phyloP scores from a whole-genome alignment of 2,888 invertebrate genomes.

The Priapulus caudatus region DNA sequence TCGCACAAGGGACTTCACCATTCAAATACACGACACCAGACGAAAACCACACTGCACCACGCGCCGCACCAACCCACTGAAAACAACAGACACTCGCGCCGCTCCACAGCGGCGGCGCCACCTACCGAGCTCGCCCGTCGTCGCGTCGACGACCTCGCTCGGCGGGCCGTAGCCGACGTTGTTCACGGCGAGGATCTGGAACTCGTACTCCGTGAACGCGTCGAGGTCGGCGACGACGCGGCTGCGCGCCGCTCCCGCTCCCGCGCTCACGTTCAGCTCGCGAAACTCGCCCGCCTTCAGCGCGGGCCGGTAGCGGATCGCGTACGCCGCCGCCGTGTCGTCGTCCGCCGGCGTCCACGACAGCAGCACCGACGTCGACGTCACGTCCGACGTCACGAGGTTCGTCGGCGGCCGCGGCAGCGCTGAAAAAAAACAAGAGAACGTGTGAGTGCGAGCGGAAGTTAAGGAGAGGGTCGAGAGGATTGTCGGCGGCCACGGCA shows the following conservation, averaged over 20 bases:
- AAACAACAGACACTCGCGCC: constrained; percentile 5
- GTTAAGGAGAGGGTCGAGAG: too few species aligned
- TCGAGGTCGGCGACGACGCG: constrained; percentile 61
- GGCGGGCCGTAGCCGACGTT: constrained; percentile 82
- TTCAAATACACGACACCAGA: constrained; percentile 4
- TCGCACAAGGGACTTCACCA: too few species aligned
- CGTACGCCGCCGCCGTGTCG: constrained; percentile 77
- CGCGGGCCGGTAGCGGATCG: constrained; percentile 86
- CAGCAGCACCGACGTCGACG: constrained; percentile 79
- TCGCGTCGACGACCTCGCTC: constrained; percentile 73
- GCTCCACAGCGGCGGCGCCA: constrained; percentile 15
- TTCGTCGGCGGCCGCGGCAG: constrained; percentile 80
- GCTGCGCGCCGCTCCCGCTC: constrained; percentile 81
- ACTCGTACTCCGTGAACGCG: constrained; percentile 90
- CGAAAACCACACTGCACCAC: constrained; percentile 7
- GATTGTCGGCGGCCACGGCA: too few species aligned
- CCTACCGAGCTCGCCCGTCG: constrained; percentile 89
- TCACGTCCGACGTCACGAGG: constrained; percentile 80
- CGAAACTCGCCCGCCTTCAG: constrained; percentile 46
- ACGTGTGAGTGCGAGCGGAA: too few species aligned
- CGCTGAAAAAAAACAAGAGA: constrained; percentile 47
- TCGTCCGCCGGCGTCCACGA: constrained; percentile 65
- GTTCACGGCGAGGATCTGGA: constrained; percentile 89
- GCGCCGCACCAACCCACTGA: constrained; percentile 7
- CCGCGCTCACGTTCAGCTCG: constrained; percentile 82